Base-by-base conservation (phyloP, 2,797 vertebrate species). In the Oryzias sinensis region DNA sequence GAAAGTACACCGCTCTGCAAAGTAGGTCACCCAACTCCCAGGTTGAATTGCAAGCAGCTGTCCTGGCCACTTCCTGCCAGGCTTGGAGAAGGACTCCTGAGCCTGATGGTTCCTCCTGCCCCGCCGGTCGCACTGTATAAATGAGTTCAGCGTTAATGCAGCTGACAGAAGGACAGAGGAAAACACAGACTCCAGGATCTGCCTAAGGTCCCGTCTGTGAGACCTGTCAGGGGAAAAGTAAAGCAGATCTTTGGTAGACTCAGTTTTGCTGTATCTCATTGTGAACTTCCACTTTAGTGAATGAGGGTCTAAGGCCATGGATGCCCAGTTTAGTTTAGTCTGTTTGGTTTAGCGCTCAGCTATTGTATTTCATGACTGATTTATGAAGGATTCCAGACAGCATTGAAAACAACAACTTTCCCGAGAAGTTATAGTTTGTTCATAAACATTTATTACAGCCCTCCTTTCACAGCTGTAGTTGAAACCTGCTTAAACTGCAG, bases 41-140 rank as follows among this genome's bases (percentile, higher is more conserved):
- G 79, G 85, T 83, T 86, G 80, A 90, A 89, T 85, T 88, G 79
- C 77, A 84, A 81, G 76, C 85, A 88, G 88, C 87, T 88, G 85
- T 76, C 82, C 70, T 49, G 72, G 80, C 88, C 85, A 82, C 86
- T 90, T 91, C 89, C 89, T 88, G 84, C 79, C 85, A 75, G 79
- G 85, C 81, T 73, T 41, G 60, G 70, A 69, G 75, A 55, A 51
- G 62, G 52, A 76, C 65, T 79, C 79, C 80, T 77, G 83, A 82
- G 76, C 70, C 53, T 0, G 51, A 63, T 37, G 71, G 68, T 71
- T 71, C 80, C 51, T 75, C 61, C 71, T 68, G 69, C 65, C 37
- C 54, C 58, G 6, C 80, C 64, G 47, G 62, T 52, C 68, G 43
- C 20, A 65, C 68, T 48, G 64, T 14, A 68, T 0, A 42, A 65